A percentile compares a stretch with the other conserved stretches of the same genome.
These are phyloP conservation scores for Drosophila bocqueti DNA, from an alignment of 1,140 invertebrate genomes.

Conservation along the genomic window DNA sequence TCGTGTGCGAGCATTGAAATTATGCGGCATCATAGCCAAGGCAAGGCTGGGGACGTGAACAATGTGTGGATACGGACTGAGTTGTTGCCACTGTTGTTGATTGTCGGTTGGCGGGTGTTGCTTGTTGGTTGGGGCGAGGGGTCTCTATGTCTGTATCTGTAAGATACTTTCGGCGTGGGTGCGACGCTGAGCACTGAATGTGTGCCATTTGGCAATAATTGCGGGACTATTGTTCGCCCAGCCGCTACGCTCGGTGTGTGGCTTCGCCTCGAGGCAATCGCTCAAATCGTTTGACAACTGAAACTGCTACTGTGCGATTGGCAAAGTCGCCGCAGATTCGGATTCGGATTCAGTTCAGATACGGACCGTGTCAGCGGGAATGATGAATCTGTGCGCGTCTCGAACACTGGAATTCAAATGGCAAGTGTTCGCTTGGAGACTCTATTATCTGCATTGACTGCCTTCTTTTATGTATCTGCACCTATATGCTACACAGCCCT, in stretches of 20 bases:
- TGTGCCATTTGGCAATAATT: conserved; percentile 81
- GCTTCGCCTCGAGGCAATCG: conserved; percentile 78
- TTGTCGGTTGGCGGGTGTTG: neutral
- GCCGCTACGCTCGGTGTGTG: conserved; percentile 77
- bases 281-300: conserved; percentile 80
- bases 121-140: conserved; percentile 24
- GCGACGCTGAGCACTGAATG: conserved; percentile 30
- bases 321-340: conserved; percentile 23
- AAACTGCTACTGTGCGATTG: conserved; percentile 75
- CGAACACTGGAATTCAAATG: conserved; percentile 48
- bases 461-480: conserved; percentile 43
- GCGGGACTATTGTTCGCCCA: conserved; percentile 64
- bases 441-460: conserved; percentile 42
- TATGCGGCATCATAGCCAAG: conserved; percentile 63
- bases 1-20: conserved; percentile 67
- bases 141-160: conserved; percentile 35
- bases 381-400: conserved; percentile 59
- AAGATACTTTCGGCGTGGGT: conserved; percentile 54
- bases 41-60: conserved; percentile 37
- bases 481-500: neutral
- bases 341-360: conserved; percentile 12
- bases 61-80: conserved; percentile 35
- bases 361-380: conserved; percentile 41
- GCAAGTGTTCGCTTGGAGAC: conserved; percentile 46
- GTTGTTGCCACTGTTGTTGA: conserved; percentile 55